Evolutionary conservation across 1,140 invertebrate species (phyloP).

Genomic region (Druon quercuslanigerum): DNA sequence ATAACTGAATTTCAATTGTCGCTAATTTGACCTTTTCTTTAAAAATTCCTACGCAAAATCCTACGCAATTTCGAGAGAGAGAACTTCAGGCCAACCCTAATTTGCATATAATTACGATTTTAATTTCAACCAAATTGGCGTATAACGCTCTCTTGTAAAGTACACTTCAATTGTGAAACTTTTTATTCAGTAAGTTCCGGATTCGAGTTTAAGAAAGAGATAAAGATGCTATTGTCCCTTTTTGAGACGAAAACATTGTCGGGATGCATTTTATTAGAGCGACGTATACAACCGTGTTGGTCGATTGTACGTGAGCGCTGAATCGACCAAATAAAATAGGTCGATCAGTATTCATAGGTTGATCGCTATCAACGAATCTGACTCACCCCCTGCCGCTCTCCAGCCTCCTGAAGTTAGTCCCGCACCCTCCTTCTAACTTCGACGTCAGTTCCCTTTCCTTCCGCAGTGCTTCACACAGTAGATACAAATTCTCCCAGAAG

Average conservation of each 20-base stretch:
- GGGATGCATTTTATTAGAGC: constrained; percentile 3
- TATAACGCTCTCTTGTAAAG: too few species aligned
- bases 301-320: constrained; percentile 1
- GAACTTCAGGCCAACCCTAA: too few species aligned
- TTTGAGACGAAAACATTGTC: neutral
- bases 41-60: too few species aligned
- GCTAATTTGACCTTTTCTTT: too few species aligned
- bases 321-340: constrained; percentile 28
- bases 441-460: constrained; percentile 6
- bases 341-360: constrained; percentile 23
- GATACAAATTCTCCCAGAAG: neutral
- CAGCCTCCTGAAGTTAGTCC: constrained; percentile 1
- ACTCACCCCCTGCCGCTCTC: neutral
- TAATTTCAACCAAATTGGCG: too few species aligned
- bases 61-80: too few species aligned
- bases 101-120: too few species aligned
- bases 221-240: constrained; percentile 25
- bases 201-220: neutral
- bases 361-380: constrained; percentile 29
- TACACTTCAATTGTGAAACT: neutral
- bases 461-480: neutral
- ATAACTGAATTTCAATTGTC: too few species aligned
- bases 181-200: neutral
- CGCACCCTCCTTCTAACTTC: constrained; percentile 17
- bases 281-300: neutral